Evolutionary conservation across 53 echinoderm and acorn worm species (phyloP).

Genomic region (Luidia sarsii): DNA sequence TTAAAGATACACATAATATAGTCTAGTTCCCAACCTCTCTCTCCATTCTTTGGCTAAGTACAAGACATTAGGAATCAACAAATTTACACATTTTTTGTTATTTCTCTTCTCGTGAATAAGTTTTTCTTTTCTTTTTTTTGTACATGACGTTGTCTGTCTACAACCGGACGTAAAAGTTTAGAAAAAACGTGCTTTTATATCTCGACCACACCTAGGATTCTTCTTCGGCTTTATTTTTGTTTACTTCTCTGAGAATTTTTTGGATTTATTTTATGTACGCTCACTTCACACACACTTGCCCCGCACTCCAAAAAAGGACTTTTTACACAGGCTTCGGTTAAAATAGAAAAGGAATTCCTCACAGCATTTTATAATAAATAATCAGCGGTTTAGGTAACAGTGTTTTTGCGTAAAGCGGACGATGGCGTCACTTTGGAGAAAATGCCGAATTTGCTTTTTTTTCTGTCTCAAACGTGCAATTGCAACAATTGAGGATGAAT

Average conservation of each 20-base stretch:
- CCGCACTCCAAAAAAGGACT: constrained; percentile 41
- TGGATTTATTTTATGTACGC: too few species aligned
- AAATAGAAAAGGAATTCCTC: constrained; percentile 40
- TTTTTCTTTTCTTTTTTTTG: constrained; percentile 8
- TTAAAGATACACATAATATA: constrained; percentile 44
- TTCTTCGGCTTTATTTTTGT: neutral
- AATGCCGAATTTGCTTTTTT: constrained; percentile 3
- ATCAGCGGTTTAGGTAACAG: constrained; percentile 5
- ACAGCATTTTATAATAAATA: constrained; percentile 44
- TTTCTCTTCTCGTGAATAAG: constrained; percentile 1
- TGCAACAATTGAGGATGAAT: constrained; percentile 21
- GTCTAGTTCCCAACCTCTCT: constrained; percentile 52
- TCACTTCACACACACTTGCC: constrained; percentile 33
- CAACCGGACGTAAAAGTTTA: constrained; percentile 18
- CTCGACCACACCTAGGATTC: constrained; percentile 39
- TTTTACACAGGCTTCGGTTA: constrained; percentile 25
- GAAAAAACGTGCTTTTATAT: constrained; percentile 15
- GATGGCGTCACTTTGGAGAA: neutral
- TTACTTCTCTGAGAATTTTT: neutral
- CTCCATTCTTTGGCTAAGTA: constrained; percentile 50
- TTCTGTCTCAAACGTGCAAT: constrained; percentile 2
- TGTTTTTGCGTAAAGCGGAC: constrained; percentile 10
- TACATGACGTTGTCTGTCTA: neutral
- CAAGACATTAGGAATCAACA: constrained; percentile 44
- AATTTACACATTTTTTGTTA: constrained; percentile 12